phyloP scores from a whole-genome alignment of 2,797 vertebrate species.

The Enteromius treurensis region DNA sequence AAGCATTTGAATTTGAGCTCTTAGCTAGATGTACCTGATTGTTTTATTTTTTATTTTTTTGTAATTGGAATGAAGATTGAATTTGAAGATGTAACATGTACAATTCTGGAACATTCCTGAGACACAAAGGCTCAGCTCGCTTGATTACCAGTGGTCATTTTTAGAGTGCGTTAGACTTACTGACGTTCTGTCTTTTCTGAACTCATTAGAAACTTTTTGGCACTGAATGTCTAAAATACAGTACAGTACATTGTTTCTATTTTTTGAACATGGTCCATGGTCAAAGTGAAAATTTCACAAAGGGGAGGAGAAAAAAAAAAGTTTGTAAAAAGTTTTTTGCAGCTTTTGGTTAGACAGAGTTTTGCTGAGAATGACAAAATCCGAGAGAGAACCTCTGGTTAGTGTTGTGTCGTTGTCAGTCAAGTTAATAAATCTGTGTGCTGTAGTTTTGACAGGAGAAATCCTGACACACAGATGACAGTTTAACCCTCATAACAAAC shows the following conservation, averaged over 20 bases:
- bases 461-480: background rate
- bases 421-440: constrained; percentile 1
- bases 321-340: background rate
- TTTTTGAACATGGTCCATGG: background rate
- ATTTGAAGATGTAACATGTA: background rate
- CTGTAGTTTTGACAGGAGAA: background rate
- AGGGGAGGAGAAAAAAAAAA: background rate
- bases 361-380: constrained; percentile 24
- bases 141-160: background rate
- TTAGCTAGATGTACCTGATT: background rate
- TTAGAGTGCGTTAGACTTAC: background rate
- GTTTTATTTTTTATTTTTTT: too few relatives aligned
- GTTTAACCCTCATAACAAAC: constrained; percentile 10
- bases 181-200: constrained; percentile 27
- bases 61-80: too few relatives aligned
- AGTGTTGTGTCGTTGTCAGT: constrained; percentile 18
- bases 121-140: background rate
- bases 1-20: background rate
- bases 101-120: background rate
- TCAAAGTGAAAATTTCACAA: background rate
- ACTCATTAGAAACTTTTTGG: background rate
- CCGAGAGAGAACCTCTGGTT: background rate
- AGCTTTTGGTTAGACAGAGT: background rate
- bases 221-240: background rate
- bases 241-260: background rate